These are phyloP conservation scores for Carassius carassius DNA, from an alignment of 2,113 vertebrate genomes.

Conservation along the genomic window DNA sequence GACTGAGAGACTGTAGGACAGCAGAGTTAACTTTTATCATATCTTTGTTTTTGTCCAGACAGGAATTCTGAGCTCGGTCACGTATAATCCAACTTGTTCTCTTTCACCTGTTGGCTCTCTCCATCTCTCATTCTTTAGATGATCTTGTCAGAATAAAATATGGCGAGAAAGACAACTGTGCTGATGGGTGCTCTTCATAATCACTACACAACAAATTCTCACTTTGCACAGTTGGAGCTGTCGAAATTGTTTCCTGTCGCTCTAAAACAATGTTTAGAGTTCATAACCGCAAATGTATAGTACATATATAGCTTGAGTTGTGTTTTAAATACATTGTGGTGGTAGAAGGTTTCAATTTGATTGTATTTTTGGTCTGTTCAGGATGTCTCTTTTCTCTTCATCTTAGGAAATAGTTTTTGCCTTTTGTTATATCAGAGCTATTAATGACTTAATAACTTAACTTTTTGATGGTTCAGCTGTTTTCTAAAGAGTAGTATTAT, in stretches of 20 bases:
- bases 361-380: no score
- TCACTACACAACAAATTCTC: neutral
- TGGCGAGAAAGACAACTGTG: neutral
- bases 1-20: conserved; percentile 6
- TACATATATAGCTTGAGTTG: neutral
- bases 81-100: neutral
- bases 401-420: no score
- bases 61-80: conserved; percentile 9
- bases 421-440: no score
- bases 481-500: neutral
- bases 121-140: neutral
- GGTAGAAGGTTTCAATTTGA: neutral
- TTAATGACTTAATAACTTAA: no score
- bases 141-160: neutral
- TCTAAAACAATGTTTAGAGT: conserved; percentile 9
- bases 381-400: neutral
- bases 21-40: conserved; percentile 16
- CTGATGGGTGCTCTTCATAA: neutral
- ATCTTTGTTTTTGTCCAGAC: conserved; percentile 35
- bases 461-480: no score
- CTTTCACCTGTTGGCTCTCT: neutral
- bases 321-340: neutral
- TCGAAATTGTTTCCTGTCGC: neutral
- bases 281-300: neutral
- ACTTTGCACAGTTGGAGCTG: neutral